A percentile compares a stretch with the other conserved stretches of the same genome.
Evolutionary conservation across 2,113 vertebrate species (phyloP).

Genomic region (Hippocampus zosterae): DNA sequence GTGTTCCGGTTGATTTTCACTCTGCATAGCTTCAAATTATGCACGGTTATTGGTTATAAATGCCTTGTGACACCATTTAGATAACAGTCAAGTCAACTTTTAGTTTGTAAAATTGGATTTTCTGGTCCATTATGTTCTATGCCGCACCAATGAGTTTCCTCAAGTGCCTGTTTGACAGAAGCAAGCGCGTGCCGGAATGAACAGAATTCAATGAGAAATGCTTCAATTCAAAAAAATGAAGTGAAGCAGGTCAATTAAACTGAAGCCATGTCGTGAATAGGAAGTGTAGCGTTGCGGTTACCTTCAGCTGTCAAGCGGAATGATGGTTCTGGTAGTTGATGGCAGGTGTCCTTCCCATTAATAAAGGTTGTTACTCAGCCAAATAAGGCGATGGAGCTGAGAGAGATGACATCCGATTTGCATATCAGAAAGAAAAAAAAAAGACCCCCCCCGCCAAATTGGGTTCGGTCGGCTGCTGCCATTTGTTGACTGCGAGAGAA

Average conservation of each 20-base stretch:
- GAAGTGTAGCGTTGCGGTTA: slow-evolving; percentile 18
- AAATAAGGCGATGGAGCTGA: slow-evolving; percentile 63
- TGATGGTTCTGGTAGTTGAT: slow-evolving; percentile 44
- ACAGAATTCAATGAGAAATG: background rate
- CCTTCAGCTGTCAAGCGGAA: slow-evolving; percentile 43
- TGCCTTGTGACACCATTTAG: no score
- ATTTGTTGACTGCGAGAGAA: slow-evolving; percentile 48
- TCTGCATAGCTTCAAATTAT: background rate
- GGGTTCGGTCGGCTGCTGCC: slow-evolving; percentile 38
- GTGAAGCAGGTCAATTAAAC: background rate
- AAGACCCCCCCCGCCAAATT: slow-evolving; percentile 39
- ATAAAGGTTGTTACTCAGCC: slow-evolving; percentile 59
- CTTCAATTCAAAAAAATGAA: background rate
- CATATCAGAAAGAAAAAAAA: slow-evolving; percentile 41
- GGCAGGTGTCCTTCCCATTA: slow-evolving; percentile 37
- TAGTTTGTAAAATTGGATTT: background rate
- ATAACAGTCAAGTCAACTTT: background rate
- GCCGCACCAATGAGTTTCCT: background rate
- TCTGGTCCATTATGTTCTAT: background rate
- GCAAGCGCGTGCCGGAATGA: background rate
- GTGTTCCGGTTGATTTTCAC: background rate
- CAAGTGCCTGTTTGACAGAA: background rate
- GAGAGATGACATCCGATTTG: slow-evolving; percentile 53
- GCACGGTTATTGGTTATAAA: background rate
- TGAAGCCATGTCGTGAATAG: background rate